Conservation (phyloP, 2,797 vertebrate species). For the Anabas testudineus region DNA sequence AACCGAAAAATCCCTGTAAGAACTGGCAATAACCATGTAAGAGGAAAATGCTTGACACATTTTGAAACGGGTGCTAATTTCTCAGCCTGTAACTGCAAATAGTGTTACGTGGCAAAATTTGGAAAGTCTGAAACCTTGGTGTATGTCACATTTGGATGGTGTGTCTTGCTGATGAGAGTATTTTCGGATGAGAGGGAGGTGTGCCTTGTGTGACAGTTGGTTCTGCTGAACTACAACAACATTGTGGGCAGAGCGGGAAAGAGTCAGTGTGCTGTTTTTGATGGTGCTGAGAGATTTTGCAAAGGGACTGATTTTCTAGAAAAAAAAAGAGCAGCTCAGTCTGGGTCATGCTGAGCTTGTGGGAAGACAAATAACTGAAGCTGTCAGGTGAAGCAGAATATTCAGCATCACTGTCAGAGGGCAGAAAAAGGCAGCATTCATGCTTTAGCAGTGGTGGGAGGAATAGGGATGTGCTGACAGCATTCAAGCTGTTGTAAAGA, state of each 20-base stretch:
- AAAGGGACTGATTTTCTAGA: slow-evolving; percentile 23
- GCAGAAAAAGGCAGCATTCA: slow-evolving; percentile 38
- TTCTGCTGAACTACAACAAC: slow-evolving; percentile 33
- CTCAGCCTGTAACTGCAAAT: slow-evolving; percentile 18
- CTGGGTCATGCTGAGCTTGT: slow-evolving; percentile 8
- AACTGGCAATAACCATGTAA: slow-evolving; percentile 16
- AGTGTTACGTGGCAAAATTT: slow-evolving; percentile 14
- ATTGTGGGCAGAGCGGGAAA: slow-evolving; percentile 16
- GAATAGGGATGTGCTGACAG: slow-evolving; percentile 41
- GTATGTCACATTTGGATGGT: slow-evolving; percentile 46
- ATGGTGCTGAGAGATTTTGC: slow-evolving; percentile 1
- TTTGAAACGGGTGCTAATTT: slow-evolving; percentile 16
- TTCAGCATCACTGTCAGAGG: slow-evolving; percentile 34
- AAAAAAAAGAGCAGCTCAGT: slow-evolving; percentile 22
- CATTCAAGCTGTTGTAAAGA: slow-evolving; percentile 30
- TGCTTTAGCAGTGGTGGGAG: slow-evolving; percentile 20
- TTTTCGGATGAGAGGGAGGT: slow-evolving; percentile 37
- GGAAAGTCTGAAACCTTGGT: slow-evolving; percentile 30
- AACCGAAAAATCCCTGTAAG: not conserved
- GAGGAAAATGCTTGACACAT: not conserved
- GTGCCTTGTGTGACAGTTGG: slow-evolving; percentile 36
- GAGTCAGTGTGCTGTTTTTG: slow-evolving; percentile 30
- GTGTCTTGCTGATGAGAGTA: slow-evolving; percentile 37
- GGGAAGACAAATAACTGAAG: slow-evolving; percentile 25
- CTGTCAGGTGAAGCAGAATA: slow-evolving; percentile 44